phyloP scores from a whole-genome alignment of 2,888 invertebrate species.

The Leucophora obtusa region DNA sequence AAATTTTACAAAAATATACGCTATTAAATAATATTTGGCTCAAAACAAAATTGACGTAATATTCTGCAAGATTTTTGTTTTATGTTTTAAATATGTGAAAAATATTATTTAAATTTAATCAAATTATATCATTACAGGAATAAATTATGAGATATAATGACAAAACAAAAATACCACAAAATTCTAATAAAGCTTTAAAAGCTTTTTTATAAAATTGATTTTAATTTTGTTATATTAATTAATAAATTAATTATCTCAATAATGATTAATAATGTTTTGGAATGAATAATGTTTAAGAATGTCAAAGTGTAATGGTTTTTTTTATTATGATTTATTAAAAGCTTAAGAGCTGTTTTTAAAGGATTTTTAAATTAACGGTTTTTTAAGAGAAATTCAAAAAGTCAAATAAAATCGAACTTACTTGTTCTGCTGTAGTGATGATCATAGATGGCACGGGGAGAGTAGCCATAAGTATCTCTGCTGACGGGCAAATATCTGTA shows the following conservation, averaged over 20 bases:
- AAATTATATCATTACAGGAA: too few species aligned
- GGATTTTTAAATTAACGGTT: neutral
- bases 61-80: neutral
- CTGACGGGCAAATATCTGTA: slow-evolving; percentile 95
- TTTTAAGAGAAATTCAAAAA: neutral
- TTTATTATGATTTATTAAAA: slow-evolving; percentile 13
- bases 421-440: slow-evolving; percentile 93
- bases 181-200: neutral
- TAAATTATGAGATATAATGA: too few species aligned
- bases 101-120: too few species aligned
- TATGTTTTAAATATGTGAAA: too few species aligned
- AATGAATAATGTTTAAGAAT: neutral
- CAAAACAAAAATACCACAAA: neutral
- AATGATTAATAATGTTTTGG: neutral
- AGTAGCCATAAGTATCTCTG: slow-evolving; percentile 93
- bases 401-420: slow-evolving; percentile 80
- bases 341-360: slow-evolving; percentile 26
- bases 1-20: neutral
- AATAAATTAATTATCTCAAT: neutral
- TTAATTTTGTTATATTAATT: too few species aligned
- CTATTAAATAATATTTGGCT: neutral
- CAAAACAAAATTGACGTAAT: slow-evolving; percentile 4
- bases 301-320: slow-evolving; percentile 7
- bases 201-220: too few species aligned
- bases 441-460: slow-evolving; percentile 91